Evolutionary conservation across 2,797 vertebrate species (phyloP).

Genomic region (Zenarchopterus dispar): DNA sequence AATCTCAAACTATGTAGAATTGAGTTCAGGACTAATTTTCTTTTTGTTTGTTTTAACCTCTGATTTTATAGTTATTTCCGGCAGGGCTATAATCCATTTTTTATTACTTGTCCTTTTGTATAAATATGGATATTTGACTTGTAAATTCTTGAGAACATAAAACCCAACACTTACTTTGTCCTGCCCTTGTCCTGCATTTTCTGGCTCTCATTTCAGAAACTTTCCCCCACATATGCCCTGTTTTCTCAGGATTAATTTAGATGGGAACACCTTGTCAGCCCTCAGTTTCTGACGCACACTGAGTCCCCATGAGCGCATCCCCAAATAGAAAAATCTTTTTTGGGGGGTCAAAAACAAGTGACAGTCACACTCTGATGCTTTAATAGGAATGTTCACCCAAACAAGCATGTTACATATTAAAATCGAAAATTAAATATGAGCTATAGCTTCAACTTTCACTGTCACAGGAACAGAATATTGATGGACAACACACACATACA

Average conservation of each 20-base stretch:
- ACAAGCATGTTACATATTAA: no score
- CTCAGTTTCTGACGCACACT: slow-evolving; percentile 47
- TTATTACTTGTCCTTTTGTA: no score
- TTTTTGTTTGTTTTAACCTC: no score
- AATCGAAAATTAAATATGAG: not conserved
- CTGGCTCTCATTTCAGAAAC: slow-evolving; percentile 8
- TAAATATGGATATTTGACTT: no score
- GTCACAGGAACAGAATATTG: not conserved
- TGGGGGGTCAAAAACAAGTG: no score
- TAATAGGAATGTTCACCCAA: no score
- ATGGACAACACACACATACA: not conserved
- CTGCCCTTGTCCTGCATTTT: slow-evolving; percentile 20
- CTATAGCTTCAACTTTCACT: slow-evolving; percentile 4
- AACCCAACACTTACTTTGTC: not conserved
- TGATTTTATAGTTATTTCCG: no score
- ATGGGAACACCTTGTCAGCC: slow-evolving; percentile 34
- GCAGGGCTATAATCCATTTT: no score
- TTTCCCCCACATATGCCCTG: slow-evolving; percentile 20
- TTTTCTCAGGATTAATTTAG: slow-evolving; percentile 46
- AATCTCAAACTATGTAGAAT: no score
- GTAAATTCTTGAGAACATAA: not conserved
- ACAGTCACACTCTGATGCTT: not conserved
- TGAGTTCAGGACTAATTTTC: no score
- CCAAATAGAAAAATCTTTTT: slow-evolving; percentile 43
- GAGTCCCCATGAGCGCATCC: slow-evolving; percentile 13